A percentile compares a stretch with the other conserved stretches of the same genome.
These are phyloP conservation scores for Carcharodon carcharias DNA, from an alignment of 2,797 vertebrate species.

Conservation along the genomic window DNA sequence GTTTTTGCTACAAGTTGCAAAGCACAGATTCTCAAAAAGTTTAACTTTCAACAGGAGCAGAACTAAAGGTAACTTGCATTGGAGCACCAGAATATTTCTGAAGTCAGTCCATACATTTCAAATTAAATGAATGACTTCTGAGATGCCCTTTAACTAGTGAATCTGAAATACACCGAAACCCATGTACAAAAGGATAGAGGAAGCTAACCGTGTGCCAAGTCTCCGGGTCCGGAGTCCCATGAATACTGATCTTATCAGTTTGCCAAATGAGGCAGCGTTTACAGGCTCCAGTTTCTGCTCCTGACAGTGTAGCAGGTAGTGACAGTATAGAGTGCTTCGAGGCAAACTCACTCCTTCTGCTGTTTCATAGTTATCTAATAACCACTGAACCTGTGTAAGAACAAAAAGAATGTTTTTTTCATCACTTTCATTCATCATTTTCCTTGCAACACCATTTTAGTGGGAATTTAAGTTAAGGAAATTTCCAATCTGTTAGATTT, in stretches of 20 bases:
- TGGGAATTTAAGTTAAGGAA: not conserved
- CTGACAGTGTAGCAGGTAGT: conserved; percentile 88
- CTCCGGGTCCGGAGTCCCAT: conserved; percentile 81
- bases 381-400: conserved; percentile 76
- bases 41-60: not conserved
- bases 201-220: conserved; percentile 74
- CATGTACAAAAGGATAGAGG: not conserved
- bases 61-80: not conserved
- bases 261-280: conserved; percentile 87
- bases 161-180: not conserved
- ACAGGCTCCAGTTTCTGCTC: conserved; percentile 86
- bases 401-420: conserved; percentile 4
- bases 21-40: not conserved
- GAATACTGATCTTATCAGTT: conserved; percentile 87
- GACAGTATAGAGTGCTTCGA: conserved; percentile 86
- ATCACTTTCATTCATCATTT: not conserved
- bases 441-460: not conserved
- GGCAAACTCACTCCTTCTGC: conserved; percentile 87
- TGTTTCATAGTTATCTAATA: conserved; percentile 86
- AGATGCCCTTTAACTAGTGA: not conserved
- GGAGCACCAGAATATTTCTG: not conserved
- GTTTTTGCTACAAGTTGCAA: not conserved
- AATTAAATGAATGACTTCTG: not conserved
- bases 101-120: not conserved
- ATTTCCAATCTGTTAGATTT: not conserved